Evolutionary conservation across 2,113 vertebrate species (phyloP).

Genomic region (Centropus unirufus): DNA sequence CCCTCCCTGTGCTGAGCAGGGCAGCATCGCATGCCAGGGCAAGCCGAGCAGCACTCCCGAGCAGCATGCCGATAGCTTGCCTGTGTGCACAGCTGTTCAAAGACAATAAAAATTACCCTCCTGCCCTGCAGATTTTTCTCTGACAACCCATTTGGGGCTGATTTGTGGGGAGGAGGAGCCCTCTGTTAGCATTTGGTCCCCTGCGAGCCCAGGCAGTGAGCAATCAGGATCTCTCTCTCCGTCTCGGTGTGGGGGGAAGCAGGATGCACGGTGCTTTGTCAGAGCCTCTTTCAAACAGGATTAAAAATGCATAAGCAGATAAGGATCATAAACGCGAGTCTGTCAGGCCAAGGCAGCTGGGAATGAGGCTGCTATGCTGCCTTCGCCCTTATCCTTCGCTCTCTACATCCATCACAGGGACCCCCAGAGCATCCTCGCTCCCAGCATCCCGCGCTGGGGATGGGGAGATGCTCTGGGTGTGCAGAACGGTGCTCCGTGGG

Average conservation of each 20-base stretch:
- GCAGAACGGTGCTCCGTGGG: accelerated
- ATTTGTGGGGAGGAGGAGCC: not conserved
- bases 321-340: not conserved
- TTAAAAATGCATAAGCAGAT: not conserved
- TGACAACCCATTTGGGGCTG: not conserved
- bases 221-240: not conserved
- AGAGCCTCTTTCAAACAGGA: not conserved
- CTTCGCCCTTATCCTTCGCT: not conserved
- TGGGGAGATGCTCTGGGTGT: not conserved
- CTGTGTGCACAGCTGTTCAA: not conserved
- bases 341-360: not conserved
- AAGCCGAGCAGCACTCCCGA: not conserved
- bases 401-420: accelerated
- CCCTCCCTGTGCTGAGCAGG: not conserved
- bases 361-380: not conserved
- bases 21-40: not conserved
- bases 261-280: accelerated
- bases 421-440: accelerated
- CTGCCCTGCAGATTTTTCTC: not conserved
- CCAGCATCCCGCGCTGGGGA: not conserved
- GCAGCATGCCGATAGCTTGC: not conserved
- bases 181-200: not conserved
- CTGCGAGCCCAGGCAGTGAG: accelerated
- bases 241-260: accelerated
- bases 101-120: not conserved